These are phyloP conservation scores for Aricia artaxerxes DNA, from an alignment of 2,888 invertebrate genomes.

Conservation along the genomic window DNA sequence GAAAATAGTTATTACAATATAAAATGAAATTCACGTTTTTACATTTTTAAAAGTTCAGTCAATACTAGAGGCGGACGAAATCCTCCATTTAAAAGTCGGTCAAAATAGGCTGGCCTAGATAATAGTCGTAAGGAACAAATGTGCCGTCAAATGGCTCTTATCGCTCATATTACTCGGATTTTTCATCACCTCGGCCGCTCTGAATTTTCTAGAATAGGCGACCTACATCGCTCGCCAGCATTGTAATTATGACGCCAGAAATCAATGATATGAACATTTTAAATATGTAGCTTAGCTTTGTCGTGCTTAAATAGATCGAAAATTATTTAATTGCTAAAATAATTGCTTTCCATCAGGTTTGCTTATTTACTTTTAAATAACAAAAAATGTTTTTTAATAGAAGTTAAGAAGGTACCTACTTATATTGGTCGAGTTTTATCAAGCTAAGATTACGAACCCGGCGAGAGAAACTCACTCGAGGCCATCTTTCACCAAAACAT, in stretches of 20 bases:
- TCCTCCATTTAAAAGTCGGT: neutral
- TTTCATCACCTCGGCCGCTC: neutral
- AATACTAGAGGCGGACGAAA: neutral
- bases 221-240: neutral
- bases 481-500: too few species aligned
- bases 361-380: too few species aligned
- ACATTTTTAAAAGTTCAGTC: neutral
- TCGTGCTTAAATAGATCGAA: too few species aligned
- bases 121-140: constrained; percentile 16
- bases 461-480: too few species aligned
- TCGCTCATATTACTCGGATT: neutral
- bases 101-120: neutral
- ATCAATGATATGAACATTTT: neutral
- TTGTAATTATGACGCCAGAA: neutral
- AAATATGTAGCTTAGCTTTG: neutral
- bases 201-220: neutral
- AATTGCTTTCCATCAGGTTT: too few species aligned
- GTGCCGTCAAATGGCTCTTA: constrained; percentile 14
- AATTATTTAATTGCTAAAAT: too few species aligned
- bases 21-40: neutral
- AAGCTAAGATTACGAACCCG: too few species aligned
- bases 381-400: too few species aligned
- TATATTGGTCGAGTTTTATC: too few species aligned
- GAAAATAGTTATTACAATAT: too few species aligned
- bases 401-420: too few species aligned